These are phyloP conservation scores for Zaprionus lachaisei DNA, from an alignment of 1,140 invertebrate genomes.

Conservation along the genomic window DNA sequence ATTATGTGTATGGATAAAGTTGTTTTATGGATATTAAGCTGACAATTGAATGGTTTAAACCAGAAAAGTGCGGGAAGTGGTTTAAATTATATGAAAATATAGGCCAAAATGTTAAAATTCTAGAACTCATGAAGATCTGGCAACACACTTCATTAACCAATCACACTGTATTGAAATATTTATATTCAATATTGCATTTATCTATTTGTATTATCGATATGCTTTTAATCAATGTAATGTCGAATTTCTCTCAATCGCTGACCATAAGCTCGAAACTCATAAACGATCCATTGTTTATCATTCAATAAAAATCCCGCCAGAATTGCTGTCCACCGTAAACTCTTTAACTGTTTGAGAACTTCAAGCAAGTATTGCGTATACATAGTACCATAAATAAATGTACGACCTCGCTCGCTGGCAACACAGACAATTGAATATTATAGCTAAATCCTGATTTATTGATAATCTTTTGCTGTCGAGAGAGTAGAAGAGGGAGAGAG, in stretches of 20 bases:
- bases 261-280: too few species aligned
- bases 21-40: not conserved
- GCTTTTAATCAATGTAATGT: too few species aligned
- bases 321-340: not conserved
- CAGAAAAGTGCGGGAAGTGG: not conserved
- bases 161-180: too few species aligned
- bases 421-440: not conserved
- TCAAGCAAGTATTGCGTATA: not conserved
- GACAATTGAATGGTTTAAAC: not conserved
- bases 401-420: not conserved
- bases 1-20: not conserved
- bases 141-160: too few species aligned
- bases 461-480: conserved; percentile 2
- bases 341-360: not conserved
- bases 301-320: too few species aligned
- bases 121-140: too few species aligned
- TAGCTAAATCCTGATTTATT: conserved; percentile 8
- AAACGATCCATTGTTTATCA: too few species aligned
- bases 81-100: not conserved
- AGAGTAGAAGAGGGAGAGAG: not conserved
- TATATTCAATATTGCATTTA: too few species aligned
- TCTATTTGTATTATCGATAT: too few species aligned
- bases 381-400: not conserved
- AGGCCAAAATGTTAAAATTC: too few species aligned
- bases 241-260: too few species aligned